Conservation (phyloP, 2,113 vertebrate species). For the Rhagologus leucostigma region DNA sequence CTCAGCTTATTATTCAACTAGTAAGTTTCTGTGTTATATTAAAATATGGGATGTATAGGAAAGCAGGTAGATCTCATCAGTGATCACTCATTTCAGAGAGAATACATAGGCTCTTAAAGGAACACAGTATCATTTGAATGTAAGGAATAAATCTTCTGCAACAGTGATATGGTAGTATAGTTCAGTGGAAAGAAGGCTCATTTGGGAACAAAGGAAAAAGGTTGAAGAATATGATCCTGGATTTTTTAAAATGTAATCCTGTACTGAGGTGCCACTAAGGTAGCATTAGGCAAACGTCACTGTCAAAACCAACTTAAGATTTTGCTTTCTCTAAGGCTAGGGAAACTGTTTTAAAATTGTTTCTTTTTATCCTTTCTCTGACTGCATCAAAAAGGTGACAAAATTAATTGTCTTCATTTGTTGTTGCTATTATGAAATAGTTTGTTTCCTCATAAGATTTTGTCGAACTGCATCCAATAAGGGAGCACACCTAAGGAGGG, state of each 20-base stretch:
- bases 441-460: neutral
- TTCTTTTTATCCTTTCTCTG: neutral
- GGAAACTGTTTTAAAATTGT: neutral
- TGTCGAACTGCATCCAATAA: neutral
- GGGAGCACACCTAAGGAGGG: neutral
- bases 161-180: no score
- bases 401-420: neutral
- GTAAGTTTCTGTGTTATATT: conserved; percentile 66
- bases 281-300: neutral
- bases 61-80: neutral
- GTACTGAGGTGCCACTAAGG: neutral
- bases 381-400: neutral
- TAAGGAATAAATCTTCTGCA: neutral
- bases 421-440: neutral
- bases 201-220: neutral
- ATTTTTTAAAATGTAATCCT: neutral
- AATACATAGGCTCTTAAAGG: neutral
- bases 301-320: neutral
- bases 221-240: neutral
- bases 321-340: neutral
- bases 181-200: neutral
- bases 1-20: conserved; percentile 84
- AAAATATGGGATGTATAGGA: neutral
- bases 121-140: neutral
- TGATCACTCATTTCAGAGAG: neutral